Base-by-base conservation (phyloP, 2,888 invertebrate species). In the Schizotus pectinicornis region DNA sequence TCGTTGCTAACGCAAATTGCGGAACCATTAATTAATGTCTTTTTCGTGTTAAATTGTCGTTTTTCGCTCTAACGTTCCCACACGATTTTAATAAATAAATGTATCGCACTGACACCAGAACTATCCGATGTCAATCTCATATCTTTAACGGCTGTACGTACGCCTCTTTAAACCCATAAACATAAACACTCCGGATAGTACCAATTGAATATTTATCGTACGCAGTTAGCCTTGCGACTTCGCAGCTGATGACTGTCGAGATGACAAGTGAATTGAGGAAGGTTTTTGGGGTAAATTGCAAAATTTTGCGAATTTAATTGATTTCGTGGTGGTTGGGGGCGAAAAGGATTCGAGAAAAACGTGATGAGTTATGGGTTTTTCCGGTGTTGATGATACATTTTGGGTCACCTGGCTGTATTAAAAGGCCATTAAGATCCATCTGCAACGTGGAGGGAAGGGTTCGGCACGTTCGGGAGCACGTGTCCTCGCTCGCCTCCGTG, bases 341-440 rank as follows among this genome's bases (percentile, higher is more conserved):
- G 11, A 36, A 7, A 11, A 9, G 9, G 42, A 51, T 13, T 42
- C 37, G 37, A 36, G 36, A 43, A 52, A 52, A 48, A 35, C 7
- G 34, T 45, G 31, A 9, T 35, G 41, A 7, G 6, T 22, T 34
- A 48, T 55, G 37, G 32, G 45, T 45, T 39, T 38, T 54, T 33
- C 31, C 43, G 34, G 43, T 35, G 45, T 37, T 39, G 47, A 11
- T 53, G 47, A 22, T 64, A 61, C 65, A 66, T 61, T 63, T 64
- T 65, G 61, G 60, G 56, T 63, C 36, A 58, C 56, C 62, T 49
- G 59, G 22, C 22, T 22, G 22, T 57, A 67, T 67, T 67, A 67
- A 65, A 67, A 59, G 45, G 48, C 60, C 53, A 67, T 68, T 64
- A 66, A 52, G 64, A 56, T 63, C 59, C 68, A 67, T 68, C 66